Evolutionary conservation across 1,140 invertebrate genomes (phyloP).

Genomic region (Calliphora vicina): DNA sequence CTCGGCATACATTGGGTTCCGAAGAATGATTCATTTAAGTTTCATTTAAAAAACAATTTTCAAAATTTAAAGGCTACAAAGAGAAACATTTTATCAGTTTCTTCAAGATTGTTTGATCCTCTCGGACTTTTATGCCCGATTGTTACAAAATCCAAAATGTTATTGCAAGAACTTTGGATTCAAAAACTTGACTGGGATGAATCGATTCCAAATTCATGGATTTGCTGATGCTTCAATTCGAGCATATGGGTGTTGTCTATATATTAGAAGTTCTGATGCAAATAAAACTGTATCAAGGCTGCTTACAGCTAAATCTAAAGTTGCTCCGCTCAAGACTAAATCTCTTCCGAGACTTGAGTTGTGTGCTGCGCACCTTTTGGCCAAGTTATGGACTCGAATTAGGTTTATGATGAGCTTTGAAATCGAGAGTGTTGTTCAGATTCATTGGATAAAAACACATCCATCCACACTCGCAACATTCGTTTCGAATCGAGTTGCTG

Average conservation of each 20-base stretch:
- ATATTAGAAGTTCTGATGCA: neutral
- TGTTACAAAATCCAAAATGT: slow-evolving; percentile 49
- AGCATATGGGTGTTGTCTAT: slow-evolving; percentile 23
- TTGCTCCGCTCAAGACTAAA: slow-evolving; percentile 2
- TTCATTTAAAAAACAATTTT: too few species aligned
- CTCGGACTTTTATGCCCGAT: slow-evolving; percentile 43
- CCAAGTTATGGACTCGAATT: too few species aligned
- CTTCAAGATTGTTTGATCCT: too few species aligned
- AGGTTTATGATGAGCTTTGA: too few species aligned
- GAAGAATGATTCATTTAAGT: slow-evolving; percentile 25
- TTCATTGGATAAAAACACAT: slow-evolving; percentile 22
- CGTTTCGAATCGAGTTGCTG: slow-evolving; percentile 53
- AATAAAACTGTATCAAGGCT: neutral
- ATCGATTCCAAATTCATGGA: slow-evolving; percentile 36
- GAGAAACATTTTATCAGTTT: too few species aligned
- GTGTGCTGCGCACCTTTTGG: neutral
- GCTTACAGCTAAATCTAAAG: slow-evolving; percentile 21
- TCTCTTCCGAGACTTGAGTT: neutral
- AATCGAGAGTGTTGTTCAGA: too few species aligned
- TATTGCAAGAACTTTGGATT: slow-evolving; percentile 50
- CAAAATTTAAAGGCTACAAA: too few species aligned
- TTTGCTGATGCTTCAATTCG: neutral
- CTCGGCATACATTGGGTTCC: neutral
- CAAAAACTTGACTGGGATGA: slow-evolving; percentile 51
- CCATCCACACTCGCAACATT: slow-evolving; percentile 45